Conservation (phyloP, 2,113 vertebrate genomes). For the Gnathonemus echidnorhynchus region DNA sequence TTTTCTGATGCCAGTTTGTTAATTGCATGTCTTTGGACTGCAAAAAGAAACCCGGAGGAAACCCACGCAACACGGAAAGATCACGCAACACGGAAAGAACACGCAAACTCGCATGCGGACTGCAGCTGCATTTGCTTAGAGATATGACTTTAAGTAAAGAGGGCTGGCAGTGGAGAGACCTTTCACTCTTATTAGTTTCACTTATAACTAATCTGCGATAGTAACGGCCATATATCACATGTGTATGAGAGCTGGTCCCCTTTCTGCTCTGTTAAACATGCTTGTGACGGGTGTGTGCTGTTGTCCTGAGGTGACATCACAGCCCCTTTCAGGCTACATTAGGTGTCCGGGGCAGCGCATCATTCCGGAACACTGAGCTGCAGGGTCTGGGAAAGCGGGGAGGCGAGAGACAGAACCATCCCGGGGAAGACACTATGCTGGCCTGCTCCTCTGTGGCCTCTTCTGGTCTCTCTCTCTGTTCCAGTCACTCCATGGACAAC, state of each 20-base stretch:
- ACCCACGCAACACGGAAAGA: neutral
- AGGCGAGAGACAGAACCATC: neutral
- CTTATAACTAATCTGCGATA: neutral
- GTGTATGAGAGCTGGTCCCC: neutral
- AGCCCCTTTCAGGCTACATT: neutral
- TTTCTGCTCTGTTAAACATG: neutral
- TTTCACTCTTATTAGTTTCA: neutral
- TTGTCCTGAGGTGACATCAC: slow-evolving; percentile 7
- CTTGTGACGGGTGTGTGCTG: neutral
- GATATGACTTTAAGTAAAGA: neutral
- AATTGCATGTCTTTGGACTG: neutral
- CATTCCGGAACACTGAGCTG: neutral
- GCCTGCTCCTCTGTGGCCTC: neutral
- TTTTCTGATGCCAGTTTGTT: neutral
- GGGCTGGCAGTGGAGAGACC: neutral
- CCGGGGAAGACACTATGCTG: neutral
- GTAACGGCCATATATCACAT: neutral
- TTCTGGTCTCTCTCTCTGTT: neutral
- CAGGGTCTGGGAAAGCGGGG: neutral
- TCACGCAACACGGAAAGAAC: neutral
- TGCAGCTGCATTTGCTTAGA: neutral
- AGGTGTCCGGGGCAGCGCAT: neutral
- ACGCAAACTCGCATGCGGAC: neutral
- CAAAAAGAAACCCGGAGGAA: neutral
- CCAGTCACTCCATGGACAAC: neutral